Base-by-base conservation (phyloP, 2,797 vertebrate species). In the Fundulus diaphanus region DNA sequence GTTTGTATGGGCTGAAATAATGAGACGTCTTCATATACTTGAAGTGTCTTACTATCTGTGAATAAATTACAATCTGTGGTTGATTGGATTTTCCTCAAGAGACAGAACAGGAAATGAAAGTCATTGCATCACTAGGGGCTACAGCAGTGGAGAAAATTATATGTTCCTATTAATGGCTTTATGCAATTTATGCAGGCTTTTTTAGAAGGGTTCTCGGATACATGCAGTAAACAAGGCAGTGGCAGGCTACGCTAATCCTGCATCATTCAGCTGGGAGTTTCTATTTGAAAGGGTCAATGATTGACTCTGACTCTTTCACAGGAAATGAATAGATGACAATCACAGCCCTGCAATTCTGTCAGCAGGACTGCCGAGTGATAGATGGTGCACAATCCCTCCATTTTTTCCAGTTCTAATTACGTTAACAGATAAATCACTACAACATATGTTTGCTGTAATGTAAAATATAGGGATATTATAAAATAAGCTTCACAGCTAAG, bases 281-380 rank as follows among this genome's bases (percentile, higher is more conserved):
- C 80, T 63, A 37, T 88, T 72, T 93, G 91, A 94, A 93, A 91
- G 89, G 91, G 91, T 93, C 92, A 92, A 57, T 92, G 91, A 93
- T 93, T 93, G 90, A 92, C 87, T 92, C 80, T 84, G 88, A 92
- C 92, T 92, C 79, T 67, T 84, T 74, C 73, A 70, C 84, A 88
- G 85, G 90, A 92, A 93, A 92, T 93, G 87, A 93, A 92, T 85
- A 93, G 93, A 91, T 92, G 88, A 82, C 89, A 94, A 94, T 93
- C 92, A 90, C 31, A 80, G 74, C 74, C 80, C 78, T 78, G 72
- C 79, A 68, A 72, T 87, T 87, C 84, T 88, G 70, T 85, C 89
- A 87, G 85, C 83, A 81, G 82, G 87, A 83, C 81, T 83, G 82
- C 83, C 80, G 80, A 68, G 82, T 77, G 79, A 85, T 85, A 54